Conservation (phyloP, 2,797 vertebrate genomes). For the Carduelis carduelis region DNA sequence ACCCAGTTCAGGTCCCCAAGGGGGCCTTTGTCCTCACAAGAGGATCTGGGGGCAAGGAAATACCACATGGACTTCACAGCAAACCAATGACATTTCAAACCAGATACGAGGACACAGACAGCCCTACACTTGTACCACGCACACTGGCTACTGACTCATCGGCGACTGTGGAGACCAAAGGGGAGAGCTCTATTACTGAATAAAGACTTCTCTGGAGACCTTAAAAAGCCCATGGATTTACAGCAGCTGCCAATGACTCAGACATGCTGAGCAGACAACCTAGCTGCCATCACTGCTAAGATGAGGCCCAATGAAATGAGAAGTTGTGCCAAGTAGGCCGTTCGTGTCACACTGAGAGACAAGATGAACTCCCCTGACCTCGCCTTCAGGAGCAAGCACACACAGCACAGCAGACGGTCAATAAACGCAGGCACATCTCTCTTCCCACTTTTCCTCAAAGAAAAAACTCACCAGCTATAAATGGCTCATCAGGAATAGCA, state of each 20-base stretch:
- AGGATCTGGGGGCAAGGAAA: neutral
- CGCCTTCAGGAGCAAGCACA: neutral
- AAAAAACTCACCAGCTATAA: neutral
- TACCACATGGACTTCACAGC: neutral
- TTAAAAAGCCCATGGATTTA: slow-evolving; percentile 19
- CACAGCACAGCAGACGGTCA: neutral
- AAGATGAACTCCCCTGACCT: neutral
- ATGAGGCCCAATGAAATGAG: neutral
- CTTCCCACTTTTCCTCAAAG: neutral
- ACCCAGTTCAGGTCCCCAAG: neutral
- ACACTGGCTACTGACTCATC: slow-evolving; percentile 3
- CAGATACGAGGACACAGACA: neutral
- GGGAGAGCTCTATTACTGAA: neutral
- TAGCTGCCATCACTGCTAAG: neutral
- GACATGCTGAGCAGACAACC: neutral
- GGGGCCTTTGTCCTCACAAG: neutral
- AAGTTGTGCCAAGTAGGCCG: neutral
- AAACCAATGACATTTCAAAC: slow-evolving; percentile 4
- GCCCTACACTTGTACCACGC: neutral
- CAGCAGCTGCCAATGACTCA: slow-evolving; percentile 48
- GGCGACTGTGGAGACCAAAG: neutral
- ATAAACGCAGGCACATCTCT: neutral
- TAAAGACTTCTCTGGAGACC: slow-evolving; percentile 8
- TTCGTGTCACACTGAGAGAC: neutral
- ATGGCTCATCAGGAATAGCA: neutral